These are phyloP conservation scores for Pseudotriccus pelzelni DNA, from an alignment of 2,797 vertebrate species.

Conservation along the genomic window DNA sequence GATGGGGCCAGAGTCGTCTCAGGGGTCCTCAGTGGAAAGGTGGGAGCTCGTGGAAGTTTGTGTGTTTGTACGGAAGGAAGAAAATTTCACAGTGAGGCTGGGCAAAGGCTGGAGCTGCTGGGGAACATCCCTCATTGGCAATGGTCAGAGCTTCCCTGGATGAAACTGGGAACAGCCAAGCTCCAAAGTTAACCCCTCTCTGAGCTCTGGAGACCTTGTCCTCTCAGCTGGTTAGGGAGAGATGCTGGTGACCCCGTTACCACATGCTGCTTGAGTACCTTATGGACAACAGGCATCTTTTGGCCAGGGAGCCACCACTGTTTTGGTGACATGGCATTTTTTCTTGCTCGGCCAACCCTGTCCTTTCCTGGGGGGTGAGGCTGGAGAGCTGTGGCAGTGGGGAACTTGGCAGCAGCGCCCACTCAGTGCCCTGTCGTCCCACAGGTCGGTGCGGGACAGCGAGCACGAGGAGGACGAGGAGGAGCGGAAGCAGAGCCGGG, in stretches of 20 bases:
- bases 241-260: not conserved
- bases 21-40: not conserved
- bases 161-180: not conserved
- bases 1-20: not conserved
- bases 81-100: not conserved
- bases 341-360: not conserved
- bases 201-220: not conserved
- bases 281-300: not conserved
- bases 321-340: fast-evolving
- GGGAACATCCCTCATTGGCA: not conserved
- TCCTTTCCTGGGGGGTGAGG: not conserved
- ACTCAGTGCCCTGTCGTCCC: not conserved
- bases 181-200: not conserved
- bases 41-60: not conserved
- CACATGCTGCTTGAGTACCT: fast-evolving
- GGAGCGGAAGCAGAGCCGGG: slow-evolving; percentile 85
- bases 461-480: slow-evolving; percentile 93
- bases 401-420: not conserved
- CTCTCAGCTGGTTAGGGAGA: not conserved
- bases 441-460: slow-evolving; percentile 83
- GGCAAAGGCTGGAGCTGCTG: not conserved
- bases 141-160: not conserved
- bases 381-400: not conserved
- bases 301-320: not conserved
- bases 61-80: not conserved